phyloP scores from a whole-genome alignment of 2,113 vertebrate genomes.

The Morone chrysops region DNA sequence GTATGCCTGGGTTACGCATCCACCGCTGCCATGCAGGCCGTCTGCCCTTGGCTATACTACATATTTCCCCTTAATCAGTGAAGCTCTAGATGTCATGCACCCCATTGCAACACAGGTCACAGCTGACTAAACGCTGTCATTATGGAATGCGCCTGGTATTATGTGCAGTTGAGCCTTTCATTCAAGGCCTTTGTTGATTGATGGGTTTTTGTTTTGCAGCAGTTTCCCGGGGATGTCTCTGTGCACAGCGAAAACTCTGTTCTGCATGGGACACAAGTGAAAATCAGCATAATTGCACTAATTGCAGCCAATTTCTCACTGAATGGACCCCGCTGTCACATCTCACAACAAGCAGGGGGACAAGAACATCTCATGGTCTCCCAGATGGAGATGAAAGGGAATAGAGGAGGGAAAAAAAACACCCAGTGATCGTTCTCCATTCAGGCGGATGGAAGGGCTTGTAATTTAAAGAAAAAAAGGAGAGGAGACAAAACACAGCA shows the following conservation, averaged over 20 bases:
- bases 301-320: constrained; percentile 87
- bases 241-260: constrained; percentile 78
- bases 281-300: constrained; percentile 92
- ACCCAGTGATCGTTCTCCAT: constrained; percentile 78
- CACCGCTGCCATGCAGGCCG: constrained; percentile 12
- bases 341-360: constrained; percentile 80
- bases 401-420: constrained; percentile 56
- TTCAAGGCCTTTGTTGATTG: constrained; percentile 75
- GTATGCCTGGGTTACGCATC: neutral
- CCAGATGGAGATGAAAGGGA: constrained; percentile 84
- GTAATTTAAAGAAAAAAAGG: constrained; percentile 71
- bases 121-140: constrained; percentile 76
- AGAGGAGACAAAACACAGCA: constrained; percentile 46
- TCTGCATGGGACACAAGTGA: constrained; percentile 86
- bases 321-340: constrained; percentile 87
- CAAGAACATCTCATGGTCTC: constrained; percentile 81
- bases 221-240: constrained; percentile 71
- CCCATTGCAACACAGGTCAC: constrained; percentile 59
- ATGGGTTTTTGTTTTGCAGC: constrained; percentile 81
- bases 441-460: constrained; percentile 74
- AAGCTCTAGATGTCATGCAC: constrained; percentile 57
- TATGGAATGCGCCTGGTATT: constrained; percentile 66
- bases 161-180: constrained; percentile 69
- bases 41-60: constrained; percentile 33
- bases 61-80: constrained; percentile 46